Evolutionary conservation across 35 echinoderm and acorn worm species (phyloP), one percentile per base, ranked within the genome.

Genomic region (Ophiothrix spiculata): DNA sequence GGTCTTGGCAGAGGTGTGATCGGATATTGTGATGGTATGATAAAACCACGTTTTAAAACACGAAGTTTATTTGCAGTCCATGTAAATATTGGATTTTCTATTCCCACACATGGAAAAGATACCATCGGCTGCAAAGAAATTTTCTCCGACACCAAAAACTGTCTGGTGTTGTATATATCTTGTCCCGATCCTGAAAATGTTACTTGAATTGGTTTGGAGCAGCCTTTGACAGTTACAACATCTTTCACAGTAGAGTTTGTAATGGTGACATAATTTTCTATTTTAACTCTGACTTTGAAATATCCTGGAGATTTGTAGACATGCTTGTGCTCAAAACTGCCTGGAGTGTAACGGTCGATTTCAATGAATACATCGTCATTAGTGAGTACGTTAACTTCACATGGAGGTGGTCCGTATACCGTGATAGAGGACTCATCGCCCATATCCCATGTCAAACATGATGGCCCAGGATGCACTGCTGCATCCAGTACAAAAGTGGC

Each of bases 391-490:
- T 37, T 35, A 4, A 25, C 60, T 36, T 16, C 16, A 36, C 81
- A 84, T 35, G 81, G 23, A 1, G 32, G 32, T 34, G 81, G 81
- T 8, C 81, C 81, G 38, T 84, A 84, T 3, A 64, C 32, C 35
- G 25, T 31, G 0, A 36, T 32, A 19, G 54, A 56, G 35, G 56
- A 37, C 29, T 63, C 23, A 42, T 84, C 42, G 0, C 81, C 81
- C 54, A 84, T 37, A 42, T 84, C 54, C 81, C 81, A 84, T 31
- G 56, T 34, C 13, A 84, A 36, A 37, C 81, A 84, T 14, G 63
- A 28, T 34, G 81, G 81, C 1, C 39, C 39, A 23, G 4, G 8
- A 69, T 15, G 60, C 17, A 4, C 3, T 25, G 60, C 29, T 69
- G 60, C 8, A 25, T 69, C 60, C 29, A 69, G 25, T 15, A 69